These are phyloP conservation scores for Vicugna pacos DNA, from an alignment of 2,113 vertebrate species.

Conservation along the genomic window DNA sequence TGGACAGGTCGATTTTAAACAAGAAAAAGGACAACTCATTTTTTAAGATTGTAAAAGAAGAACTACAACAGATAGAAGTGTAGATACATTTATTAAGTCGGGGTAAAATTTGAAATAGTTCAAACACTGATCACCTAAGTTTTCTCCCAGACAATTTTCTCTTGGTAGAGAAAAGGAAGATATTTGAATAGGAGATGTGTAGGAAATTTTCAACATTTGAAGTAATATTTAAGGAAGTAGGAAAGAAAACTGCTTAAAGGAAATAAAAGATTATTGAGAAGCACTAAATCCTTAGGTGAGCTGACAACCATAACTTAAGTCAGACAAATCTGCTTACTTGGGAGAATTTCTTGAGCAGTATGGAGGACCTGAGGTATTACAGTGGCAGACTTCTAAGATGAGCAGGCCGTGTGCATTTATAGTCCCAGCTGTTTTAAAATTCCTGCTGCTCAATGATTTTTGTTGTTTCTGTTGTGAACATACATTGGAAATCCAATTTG, in stretches of 20 bases:
- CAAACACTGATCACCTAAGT: not conserved
- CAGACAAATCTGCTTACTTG: not conserved
- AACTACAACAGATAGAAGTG: not conserved
- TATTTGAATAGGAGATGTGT: not conserved
- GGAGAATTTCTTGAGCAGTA: not conserved
- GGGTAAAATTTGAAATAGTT: not conserved
- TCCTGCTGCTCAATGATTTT: not conserved
- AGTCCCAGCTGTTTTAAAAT: not conserved
- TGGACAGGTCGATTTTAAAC: not conserved
- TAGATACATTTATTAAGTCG: not conserved
- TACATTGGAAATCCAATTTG: not conserved
- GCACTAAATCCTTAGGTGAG: not conserved
- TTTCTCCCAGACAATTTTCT: not conserved
- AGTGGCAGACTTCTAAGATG: not conserved
- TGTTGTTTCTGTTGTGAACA: not conserved
- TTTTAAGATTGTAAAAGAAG: not conserved
- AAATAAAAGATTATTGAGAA: not conserved
- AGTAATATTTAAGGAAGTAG: not conserved
- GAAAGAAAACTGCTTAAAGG: not conserved
- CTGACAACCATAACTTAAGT: not conserved
- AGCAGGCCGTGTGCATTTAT: not conserved
- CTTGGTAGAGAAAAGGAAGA: not conserved
- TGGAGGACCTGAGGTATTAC: not conserved
- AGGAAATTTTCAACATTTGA: not conserved
- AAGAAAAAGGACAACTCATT: not conserved